Evolutionary conservation across 2,113 vertebrate species (phyloP).

Genomic region (Ceyx melanurus): DNA sequence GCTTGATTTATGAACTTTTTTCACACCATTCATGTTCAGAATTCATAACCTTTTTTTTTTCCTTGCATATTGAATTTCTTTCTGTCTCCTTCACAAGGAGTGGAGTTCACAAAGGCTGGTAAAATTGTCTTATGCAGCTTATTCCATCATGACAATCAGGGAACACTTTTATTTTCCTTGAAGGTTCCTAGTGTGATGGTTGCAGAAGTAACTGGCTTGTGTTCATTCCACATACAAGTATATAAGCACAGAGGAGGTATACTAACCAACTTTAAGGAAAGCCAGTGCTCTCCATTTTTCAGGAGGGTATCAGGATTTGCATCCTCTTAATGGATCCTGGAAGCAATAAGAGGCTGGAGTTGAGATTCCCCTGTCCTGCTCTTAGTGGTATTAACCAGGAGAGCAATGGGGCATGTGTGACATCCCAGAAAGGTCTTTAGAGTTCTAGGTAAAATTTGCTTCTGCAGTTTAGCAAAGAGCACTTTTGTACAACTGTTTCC

Average conservation of each 20-base stretch:
- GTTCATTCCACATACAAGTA: not conserved
- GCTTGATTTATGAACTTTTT: slow-evolving; percentile 40
- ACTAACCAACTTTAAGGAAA: not conserved
- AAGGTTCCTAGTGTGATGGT: not conserved
- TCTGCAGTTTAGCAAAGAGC: not conserved
- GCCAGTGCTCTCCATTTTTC: not conserved
- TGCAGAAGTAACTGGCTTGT: slow-evolving; percentile 17
- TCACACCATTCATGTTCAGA: not conserved
- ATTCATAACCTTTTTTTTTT: not conserved
- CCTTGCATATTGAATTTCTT: not conserved
- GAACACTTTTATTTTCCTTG: not conserved
- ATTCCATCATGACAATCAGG: not conserved
- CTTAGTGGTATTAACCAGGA: not conserved
- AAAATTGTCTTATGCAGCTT: not conserved
- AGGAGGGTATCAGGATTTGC: not conserved
- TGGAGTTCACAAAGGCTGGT: not conserved
- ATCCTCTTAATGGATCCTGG: not conserved
- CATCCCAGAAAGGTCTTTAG: not conserved
- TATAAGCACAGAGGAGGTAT: not conserved
- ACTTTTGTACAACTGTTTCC: not conserved
- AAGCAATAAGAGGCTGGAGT: not conserved
- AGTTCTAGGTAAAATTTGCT: not conserved
- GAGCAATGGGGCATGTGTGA: not conserved
- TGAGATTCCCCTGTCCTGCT: not conserved
- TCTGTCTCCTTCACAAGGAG: not conserved